A percentile compares a stretch with the other conserved stretches of the same genome.
Evolutionary conservation across 2,888 invertebrate species (phyloP).

Genomic region (Drosophila formosana): DNA sequence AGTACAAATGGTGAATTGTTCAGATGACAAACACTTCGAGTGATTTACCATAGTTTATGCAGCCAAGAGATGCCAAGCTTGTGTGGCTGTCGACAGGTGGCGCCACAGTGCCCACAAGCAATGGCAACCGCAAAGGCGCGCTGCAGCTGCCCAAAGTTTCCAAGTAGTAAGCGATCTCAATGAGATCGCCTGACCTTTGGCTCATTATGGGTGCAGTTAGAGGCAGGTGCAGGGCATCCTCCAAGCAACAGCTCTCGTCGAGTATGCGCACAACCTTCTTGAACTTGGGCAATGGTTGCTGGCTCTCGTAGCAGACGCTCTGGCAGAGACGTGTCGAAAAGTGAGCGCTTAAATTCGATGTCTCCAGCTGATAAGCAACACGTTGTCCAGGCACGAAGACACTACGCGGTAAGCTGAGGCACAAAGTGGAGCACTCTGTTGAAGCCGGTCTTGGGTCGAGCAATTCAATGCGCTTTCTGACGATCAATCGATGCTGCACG

Average conservation of each 20-base stretch:
- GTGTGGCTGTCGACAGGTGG: slow-evolving; percentile 44
- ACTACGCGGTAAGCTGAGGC: slow-evolving; percentile 54
- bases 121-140: slow-evolving; percentile 37
- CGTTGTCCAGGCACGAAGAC: slow-evolving; percentile 71
- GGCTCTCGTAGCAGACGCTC: slow-evolving; percentile 45
- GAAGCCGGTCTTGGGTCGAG: slow-evolving; percentile 37
- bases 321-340: slow-evolving; percentile 59
- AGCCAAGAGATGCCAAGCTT: slow-evolving; percentile 33
- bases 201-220: slow-evolving; percentile 62
- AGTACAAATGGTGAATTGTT: background rate
- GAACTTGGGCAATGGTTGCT: slow-evolving; percentile 36
- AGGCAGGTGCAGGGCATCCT: slow-evolving; percentile 57
- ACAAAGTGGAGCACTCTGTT: background rate
- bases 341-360: background rate
- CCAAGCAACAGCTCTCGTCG: slow-evolving; percentile 27
- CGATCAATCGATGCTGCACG: slow-evolving; percentile 56
- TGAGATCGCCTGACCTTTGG: slow-evolving; percentile 17
- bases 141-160: slow-evolving; percentile 35
- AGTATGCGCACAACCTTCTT: slow-evolving; percentile 53
- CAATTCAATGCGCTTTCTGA: slow-evolving; percentile 62
- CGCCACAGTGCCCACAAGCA: slow-evolving; percentile 62
- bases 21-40: background rate
- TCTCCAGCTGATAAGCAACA: slow-evolving; percentile 47
- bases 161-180: slow-evolving; percentile 54
- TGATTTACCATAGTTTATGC: slow-evolving; percentile 60